Base-by-base conservation (phyloP, 2,113 vertebrate genomes). In the Eurypyga helias region DNA sequence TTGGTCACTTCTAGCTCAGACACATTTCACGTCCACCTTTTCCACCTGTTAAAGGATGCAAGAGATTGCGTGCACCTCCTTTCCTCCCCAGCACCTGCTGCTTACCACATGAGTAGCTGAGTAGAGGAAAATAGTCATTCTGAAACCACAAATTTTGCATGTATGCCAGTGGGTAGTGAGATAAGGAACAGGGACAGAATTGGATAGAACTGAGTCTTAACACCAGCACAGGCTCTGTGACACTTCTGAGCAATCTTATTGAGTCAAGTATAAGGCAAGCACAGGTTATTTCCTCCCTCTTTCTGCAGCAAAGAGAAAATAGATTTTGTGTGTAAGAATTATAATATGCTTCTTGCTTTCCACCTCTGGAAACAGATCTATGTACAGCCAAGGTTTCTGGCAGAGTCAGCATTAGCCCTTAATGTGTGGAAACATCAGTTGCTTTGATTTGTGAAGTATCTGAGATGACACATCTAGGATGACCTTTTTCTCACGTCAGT, bases 391-490 rank as follows among this genome's bases (percentile, higher is more conserved):
- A 61, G 17, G 16, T 83, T 86, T 90, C 58, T 83, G 41, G 3
- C 6, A 51, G 52, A 82, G 51, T 70, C 79, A 89, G 48, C 88
- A 86, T 81, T 83, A 89, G 16, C 25, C 29, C 83, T 90, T 89
- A 41, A 31, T 75, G 12, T 80, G 58, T 67, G 57, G 72, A 94
- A 95, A 84, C 18, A 71, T 24, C 29, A 78, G 29, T 66, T 95
- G 31, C 52, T 89, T 90, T 75, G 76, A 70, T 73, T 90, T 92
- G 43, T 12, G 4, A 90, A 94, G 71, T 81, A 93, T 87, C 85
- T 45, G 70, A 92, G 60, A 64, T 65, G 93, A 67, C 84, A 73
- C 33, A 67, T 90, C 65, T 87, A 78, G 83, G 69, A 83, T 85
- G 77, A 94, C 26, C 29, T 58, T 91, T 83, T 80, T 73, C 23